phyloP scores from a whole-genome alignment of 2,113 vertebrate species.

The Plecotus auritus region DNA sequence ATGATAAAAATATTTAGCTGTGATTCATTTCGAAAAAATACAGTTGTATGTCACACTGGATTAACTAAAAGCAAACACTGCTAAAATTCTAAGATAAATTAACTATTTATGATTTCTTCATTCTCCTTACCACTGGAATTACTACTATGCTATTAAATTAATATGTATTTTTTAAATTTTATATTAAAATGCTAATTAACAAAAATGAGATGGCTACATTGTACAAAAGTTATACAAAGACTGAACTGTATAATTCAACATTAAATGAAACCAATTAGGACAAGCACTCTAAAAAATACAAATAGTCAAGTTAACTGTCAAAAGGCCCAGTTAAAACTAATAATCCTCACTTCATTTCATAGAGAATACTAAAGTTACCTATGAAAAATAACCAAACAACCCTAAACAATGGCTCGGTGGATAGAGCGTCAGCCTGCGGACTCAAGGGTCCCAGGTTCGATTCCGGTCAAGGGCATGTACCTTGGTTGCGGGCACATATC shows the following conservation, averaged over 20 bases:
- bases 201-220: background rate
- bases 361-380: background rate
- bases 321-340: constrained; percentile 11
- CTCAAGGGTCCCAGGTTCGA: no score
- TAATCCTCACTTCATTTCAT: constrained; percentile 26
- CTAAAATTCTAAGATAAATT: constrained; percentile 34
- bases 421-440: no score
- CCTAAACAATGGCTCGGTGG: no score
- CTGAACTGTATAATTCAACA: background rate
- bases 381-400: constrained; percentile 7
- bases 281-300: constrained; percentile 10
- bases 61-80: constrained; percentile 43
- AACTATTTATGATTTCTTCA: background rate
- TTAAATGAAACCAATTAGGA: constrained; percentile 47
- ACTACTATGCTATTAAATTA: background rate
- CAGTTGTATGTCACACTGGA: constrained; percentile 58
- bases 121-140: background rate
- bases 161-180: background rate
- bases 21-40: constrained; percentile 51
- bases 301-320: constrained; percentile 1
- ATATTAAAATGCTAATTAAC: background rate
- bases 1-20: constrained; percentile 77
- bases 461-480: no score
- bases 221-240: background rate
- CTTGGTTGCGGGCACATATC: no score